phyloP scores from a whole-genome alignment of 2,113 vertebrate genomes.

The Macquaria australasica region DNA sequence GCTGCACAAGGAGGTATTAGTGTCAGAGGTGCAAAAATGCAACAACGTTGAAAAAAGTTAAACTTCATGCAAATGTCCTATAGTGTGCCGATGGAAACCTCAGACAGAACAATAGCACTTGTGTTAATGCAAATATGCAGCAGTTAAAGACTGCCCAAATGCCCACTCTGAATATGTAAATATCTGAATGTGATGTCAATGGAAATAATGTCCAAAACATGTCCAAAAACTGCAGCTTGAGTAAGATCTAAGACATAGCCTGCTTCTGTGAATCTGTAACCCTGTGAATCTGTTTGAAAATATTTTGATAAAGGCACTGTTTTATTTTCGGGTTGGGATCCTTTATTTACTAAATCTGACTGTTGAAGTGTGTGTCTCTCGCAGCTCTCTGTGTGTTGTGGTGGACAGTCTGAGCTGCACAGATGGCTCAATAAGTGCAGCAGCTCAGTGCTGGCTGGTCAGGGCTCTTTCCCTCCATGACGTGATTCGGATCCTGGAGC shows the following conservation, averaged over 20 bases:
- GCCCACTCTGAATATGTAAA: not conserved
- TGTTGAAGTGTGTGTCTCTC: slow-evolving; percentile 6
- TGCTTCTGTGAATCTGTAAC: not conserved
- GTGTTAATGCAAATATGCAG: not conserved
- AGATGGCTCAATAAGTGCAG: slow-evolving; percentile 91
- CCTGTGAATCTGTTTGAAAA: not conserved
- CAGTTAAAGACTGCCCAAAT: not conserved
- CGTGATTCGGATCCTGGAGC: slow-evolving; percentile 94
- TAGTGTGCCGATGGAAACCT: no score
- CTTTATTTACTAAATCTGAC: not conserved
- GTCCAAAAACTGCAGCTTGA: not conserved
- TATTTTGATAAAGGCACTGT: not conserved
- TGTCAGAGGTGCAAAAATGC: not conserved
- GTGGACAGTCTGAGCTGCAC: slow-evolving; percentile 92
- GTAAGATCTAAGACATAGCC: not conserved
- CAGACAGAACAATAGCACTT: not conserved
- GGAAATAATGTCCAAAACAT: not conserved
- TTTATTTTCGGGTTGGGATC: not conserved
- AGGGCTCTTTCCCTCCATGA: slow-evolving; percentile 93
- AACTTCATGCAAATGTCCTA: not conserved
- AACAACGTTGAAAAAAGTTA: not conserved
- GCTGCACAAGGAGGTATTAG: not conserved
- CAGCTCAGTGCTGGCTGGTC: slow-evolving; percentile 94
- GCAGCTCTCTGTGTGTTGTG: slow-evolving; percentile 96
- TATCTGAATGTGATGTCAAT: not conserved